Conservation (phyloP, 1,140 invertebrate genomes). For the Asbolus verrucosus region DNA sequence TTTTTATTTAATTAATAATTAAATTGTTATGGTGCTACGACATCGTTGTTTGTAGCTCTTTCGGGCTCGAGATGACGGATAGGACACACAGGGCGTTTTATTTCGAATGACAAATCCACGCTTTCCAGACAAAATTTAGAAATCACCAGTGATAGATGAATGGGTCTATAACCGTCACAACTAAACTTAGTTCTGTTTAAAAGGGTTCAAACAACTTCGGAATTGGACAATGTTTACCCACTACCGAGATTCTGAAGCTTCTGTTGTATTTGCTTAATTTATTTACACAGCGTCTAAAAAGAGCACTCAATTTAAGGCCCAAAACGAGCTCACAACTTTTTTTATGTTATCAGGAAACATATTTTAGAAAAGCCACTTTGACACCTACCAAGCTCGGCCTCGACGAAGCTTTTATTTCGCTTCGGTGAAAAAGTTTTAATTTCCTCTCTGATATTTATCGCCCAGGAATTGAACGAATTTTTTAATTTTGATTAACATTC, state of each 20-base stretch:
- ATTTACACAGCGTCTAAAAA: constrained; percentile 25
- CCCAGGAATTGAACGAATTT: too few relatives aligned
- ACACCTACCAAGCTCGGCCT: too few relatives aligned
- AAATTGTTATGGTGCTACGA: neutral
- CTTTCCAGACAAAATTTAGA: constrained; percentile 22
- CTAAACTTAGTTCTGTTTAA: constrained; percentile 27
- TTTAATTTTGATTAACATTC: too few relatives aligned
- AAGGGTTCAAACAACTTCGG: constrained; percentile 11
- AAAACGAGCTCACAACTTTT: neutral
- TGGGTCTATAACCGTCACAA: constrained; percentile 9
- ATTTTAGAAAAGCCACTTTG: neutral
- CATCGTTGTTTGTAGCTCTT: too few relatives aligned
- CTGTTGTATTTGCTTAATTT: constrained; percentile 25
- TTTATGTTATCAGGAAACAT: neutral
- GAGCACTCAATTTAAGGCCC: constrained; percentile 26
- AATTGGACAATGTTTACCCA: constrained; percentile 18
- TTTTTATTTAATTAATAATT: constrained; percentile 33
- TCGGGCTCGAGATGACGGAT: constrained; percentile 11
- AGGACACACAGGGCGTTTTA: constrained; percentile 22
- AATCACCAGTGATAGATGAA: constrained; percentile 25
- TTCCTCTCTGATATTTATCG: neutral
- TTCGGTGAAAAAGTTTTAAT: neutral
- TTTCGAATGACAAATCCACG: constrained; percentile 20
- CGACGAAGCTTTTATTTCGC: neutral
- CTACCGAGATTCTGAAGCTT: constrained; percentile 10